Evolutionary conservation across 2,113 vertebrate species (phyloP).

Genomic region (Apistogramma diplotaenia): DNA sequence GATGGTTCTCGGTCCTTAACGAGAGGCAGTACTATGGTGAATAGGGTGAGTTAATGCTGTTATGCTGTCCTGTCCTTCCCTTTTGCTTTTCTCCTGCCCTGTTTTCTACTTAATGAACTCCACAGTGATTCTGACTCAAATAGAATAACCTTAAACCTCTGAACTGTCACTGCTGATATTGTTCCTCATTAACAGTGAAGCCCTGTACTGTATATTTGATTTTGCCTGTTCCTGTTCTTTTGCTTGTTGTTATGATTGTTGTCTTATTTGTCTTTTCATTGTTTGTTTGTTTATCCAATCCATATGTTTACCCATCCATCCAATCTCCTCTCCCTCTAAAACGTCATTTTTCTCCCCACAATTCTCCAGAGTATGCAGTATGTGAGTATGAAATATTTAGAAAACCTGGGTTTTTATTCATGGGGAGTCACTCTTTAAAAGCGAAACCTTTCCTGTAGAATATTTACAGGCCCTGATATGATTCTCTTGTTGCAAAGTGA

Average conservation of each 20-base stretch:
- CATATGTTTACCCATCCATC: constrained; percentile 38
- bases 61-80: constrained; percentile 1
- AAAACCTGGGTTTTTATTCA: constrained; percentile 12
- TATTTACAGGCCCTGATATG: constrained; percentile 15
- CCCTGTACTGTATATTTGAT: constrained; percentile 24
- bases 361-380: constrained; percentile 74
- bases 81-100: neutral
- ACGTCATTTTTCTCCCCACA: constrained; percentile 33
- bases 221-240: constrained; percentile 39
- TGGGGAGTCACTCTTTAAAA: neutral
- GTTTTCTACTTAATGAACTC: constrained; percentile 21
- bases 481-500: neutral
- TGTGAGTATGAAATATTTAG: constrained; percentile 75
- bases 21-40: constrained; percentile 70
- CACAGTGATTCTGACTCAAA: constrained; percentile 7
- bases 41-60: constrained; percentile 77
- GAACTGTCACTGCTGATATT: constrained; percentile 14
- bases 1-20: constrained; percentile 76
- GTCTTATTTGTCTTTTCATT: constrained; percentile 67
- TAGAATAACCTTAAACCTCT: constrained; percentile 10
- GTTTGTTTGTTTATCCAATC: constrained; percentile 56
- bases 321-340: constrained; percentile 17
- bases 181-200: constrained; percentile 16
- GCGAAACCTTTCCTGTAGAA: neutral
- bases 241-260: constrained; percentile 62